Evolutionary conservation across 2,888 invertebrate species (phyloP), one percentile per base, ranked within the genome.

Genomic region (Caenorhabditis sp.): DNA sequence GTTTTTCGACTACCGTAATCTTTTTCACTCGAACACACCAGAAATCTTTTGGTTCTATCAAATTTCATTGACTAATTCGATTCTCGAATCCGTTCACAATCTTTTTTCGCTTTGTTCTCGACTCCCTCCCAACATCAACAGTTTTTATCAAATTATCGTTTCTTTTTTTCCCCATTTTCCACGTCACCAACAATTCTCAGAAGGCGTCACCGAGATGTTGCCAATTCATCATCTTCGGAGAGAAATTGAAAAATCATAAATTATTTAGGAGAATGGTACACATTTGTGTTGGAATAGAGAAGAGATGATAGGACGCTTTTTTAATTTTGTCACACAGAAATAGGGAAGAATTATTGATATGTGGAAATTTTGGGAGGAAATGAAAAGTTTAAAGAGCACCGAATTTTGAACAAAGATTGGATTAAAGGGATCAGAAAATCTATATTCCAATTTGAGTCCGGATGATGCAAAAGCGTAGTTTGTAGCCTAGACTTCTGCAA

Each of bases 211-310:
- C 38, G 54, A 38, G 38, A 68, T 68, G 68, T 68, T 51, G 54
- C 68, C 68, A 68, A 68, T 68, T 68, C 51, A 68, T 68, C 68
- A 68, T 54, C 38, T 68, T 68, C 14, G 68, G 31, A 44, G 54
- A 26, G 68, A 68, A 68, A 19, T 31, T 54, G 10, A 38, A 38
- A 38, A 38, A 38, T 38, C 2, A 51, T 68, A 7, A 68, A 68
- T 68, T 38, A 72, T 59, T 47, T 4, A 72, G 2, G n/a, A 28
- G 35, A 73, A 35, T 47, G 41, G 56, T 49, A 61, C 41, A 49
- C 26, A 59, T 58, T 49, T 47, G n/a, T n/a, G 44, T 72, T 47
- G 31, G 10, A 31, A 24, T 19, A 2, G n/a, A 68, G 51, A n/a
- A 38, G 72, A 59, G 72, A 47, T 59, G 58, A 59, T 58, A 59